Percentiles rank a stretch among this genome's conserved stretches.
These are phyloP conservation scores for Steatornis caripensis DNA, from an alignment of 2,113 vertebrate genomes.

Conservation along the genomic window DNA sequence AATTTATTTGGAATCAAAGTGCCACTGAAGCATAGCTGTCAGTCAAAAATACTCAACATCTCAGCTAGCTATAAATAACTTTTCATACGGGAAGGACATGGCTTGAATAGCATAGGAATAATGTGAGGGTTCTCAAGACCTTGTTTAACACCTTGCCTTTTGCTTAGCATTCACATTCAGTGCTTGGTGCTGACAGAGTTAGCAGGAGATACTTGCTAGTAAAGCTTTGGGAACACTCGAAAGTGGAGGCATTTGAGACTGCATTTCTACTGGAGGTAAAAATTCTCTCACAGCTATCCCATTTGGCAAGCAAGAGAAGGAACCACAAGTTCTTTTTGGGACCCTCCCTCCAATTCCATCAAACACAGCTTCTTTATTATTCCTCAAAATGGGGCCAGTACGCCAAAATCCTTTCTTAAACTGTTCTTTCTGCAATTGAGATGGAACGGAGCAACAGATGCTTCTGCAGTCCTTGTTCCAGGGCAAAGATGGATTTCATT, in stretches of 20 bases:
- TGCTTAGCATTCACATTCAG: background rate
- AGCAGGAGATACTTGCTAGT: background rate
- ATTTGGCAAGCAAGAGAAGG: background rate
- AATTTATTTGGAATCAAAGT: conserved; percentile 12
- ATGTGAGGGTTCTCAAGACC: background rate
- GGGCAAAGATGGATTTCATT: background rate
- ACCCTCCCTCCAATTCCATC: background rate
- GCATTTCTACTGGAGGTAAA: background rate
- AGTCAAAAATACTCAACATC: conserved; percentile 14
- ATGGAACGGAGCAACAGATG: background rate
- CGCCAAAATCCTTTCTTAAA: background rate
- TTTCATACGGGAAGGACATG: background rate
- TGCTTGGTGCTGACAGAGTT: background rate
- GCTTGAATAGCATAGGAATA: background rate
- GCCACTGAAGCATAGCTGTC: conserved; percentile 27
- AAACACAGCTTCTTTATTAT: background rate
- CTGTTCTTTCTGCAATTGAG: background rate
- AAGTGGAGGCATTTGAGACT: background rate
- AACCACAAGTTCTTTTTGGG: background rate
- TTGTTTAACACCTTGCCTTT: background rate
- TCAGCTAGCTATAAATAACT: conserved; percentile 27
- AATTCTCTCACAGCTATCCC: background rate
- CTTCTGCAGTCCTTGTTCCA: background rate
- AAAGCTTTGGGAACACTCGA: background rate
- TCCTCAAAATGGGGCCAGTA: background rate